Percentiles rank a stretch among this genome's conserved stretches.
These are phyloP conservation scores for Halcyon chelicuti DNA, from an alignment of 2,797 vertebrate genomes.

Conservation along the genomic window DNA sequence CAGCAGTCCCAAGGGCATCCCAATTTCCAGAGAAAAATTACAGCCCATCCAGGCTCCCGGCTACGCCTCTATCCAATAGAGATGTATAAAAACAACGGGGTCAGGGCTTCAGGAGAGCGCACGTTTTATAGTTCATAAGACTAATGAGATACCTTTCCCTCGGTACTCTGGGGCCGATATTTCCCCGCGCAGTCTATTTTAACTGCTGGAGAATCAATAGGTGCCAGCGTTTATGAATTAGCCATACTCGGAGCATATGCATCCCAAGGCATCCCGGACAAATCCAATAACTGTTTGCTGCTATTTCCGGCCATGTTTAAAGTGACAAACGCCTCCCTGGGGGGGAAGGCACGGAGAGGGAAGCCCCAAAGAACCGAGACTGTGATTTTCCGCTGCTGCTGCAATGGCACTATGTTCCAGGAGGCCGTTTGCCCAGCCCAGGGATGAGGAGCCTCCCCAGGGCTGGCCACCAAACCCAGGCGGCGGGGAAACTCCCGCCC, in stretches of 20 bases:
- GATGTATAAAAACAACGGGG: conserved; percentile 82
- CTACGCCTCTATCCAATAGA: conserved; percentile 74
- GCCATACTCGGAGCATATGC: not conserved
- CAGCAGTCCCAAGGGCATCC: not conserved
- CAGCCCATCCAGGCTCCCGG: conserved; percentile 79
- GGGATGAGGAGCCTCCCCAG: not conserved
- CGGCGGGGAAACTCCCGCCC: not conserved
- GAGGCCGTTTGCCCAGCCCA: rapidly evolving
- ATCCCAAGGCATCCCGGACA: conserved; percentile 22
- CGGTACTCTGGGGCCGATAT: not conserved
- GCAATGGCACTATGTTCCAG: not conserved
- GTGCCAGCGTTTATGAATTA: conserved; percentile 62
- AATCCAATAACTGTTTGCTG: conserved; percentile 9
- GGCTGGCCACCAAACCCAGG: not conserved
- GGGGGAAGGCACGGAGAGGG: not conserved
- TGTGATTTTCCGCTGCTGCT: not conserved
- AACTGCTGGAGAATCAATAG: conserved; percentile 40
- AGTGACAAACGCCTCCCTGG: conserved; percentile 6
- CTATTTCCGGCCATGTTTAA: not conserved
- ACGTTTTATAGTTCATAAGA: conserved; percentile 46
- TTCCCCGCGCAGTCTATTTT: not conserved
- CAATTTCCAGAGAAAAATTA: conserved; percentile 71
- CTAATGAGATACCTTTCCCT: conserved; percentile 61
- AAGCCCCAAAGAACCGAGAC: conserved; percentile 35
- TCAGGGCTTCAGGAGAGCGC: conserved; percentile 59